Base-by-base conservation (phyloP, 2,888 invertebrate species). In the Serrognathus titanus region DNA sequence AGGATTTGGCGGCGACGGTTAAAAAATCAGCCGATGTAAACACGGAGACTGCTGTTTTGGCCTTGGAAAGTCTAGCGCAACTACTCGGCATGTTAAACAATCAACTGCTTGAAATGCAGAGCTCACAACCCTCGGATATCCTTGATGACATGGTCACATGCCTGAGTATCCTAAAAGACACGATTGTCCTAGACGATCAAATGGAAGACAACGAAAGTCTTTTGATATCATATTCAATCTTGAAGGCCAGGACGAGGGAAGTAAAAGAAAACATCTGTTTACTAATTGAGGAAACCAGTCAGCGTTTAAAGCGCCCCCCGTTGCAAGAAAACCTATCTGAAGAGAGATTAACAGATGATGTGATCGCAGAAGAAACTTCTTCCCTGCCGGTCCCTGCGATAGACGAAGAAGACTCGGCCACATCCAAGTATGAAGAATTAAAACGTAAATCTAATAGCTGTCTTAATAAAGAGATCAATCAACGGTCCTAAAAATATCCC, bases 31-130 rank as follows among this genome's bases (percentile, higher is more conserved):
- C 67, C 2, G 63, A 67, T 51, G 63, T 70, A 11, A 71, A 71
- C 60, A 68, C 70, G 0, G 75, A 78, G 64, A 56, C 68, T 3
- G 68, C 71, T 20, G 64, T 83, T 4, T 75, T 76, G 5, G 74
- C 81, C 6, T 67, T 83, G 10, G 81, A 82, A 59, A 80, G 77
- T 62, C 66, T 83, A 1, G 78, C 80, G 36, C 78, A 79, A 41
- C 82, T 83, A 0, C 71, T 83, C 7, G 81, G 82, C 63, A 66
- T 73, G 43, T 57, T 78, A 11, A 76, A 76, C 58, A 74, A 68
- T 59, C 69, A 73, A 56, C 60, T 77, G 5, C 66, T 71, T 47
- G 72, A 75, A 47, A 62, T 74, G n/a, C 55, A 61, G 13, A 65
- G 66, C 3, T 61, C 67, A 8, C 62, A 65, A 10, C 65, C 68